Conservation (phyloP, 2,888 invertebrate species). For the Drosophila nigritarsus region DNA sequence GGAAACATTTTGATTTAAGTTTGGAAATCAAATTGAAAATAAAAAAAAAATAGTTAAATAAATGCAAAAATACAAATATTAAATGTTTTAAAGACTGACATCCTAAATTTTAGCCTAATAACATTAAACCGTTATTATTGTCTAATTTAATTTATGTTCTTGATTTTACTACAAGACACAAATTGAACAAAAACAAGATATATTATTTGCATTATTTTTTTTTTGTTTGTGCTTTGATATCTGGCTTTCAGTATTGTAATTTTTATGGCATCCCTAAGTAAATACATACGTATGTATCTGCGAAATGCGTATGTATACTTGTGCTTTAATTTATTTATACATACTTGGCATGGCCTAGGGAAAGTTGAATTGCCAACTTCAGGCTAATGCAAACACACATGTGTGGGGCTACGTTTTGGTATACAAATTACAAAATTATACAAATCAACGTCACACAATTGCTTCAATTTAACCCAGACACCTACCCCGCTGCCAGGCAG, state of each 20-base stretch:
- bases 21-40: too few relatives aligned
- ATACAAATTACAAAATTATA: conserved; percentile 81
- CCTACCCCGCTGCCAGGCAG: conserved; percentile 28
- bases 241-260: not conserved
- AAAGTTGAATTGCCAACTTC: conserved; percentile 63
- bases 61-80: not conserved
- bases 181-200: not conserved
- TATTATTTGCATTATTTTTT: not conserved
- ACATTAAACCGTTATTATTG: not conserved
- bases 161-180: not conserved
- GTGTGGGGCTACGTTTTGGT: conserved; percentile 78
- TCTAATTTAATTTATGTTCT: too few relatives aligned
- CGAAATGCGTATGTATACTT: conserved; percentile 18
- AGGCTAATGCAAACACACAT: conserved; percentile 46
- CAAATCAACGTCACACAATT: conserved; percentile 81
- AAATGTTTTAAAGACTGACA: not conserved
- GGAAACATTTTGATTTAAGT: too few relatives aligned
- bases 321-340: conserved; percentile 76
- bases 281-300: not conserved
- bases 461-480: conserved; percentile 74
- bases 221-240: not conserved
- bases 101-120: not conserved
- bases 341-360: conserved; percentile 42
- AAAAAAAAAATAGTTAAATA: not conserved
- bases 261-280: conserved; percentile 17